These are phyloP conservation scores for Sylvicapra grimmia DNA, from an alignment of 2,113 vertebrate species.

Conservation along the genomic window DNA sequence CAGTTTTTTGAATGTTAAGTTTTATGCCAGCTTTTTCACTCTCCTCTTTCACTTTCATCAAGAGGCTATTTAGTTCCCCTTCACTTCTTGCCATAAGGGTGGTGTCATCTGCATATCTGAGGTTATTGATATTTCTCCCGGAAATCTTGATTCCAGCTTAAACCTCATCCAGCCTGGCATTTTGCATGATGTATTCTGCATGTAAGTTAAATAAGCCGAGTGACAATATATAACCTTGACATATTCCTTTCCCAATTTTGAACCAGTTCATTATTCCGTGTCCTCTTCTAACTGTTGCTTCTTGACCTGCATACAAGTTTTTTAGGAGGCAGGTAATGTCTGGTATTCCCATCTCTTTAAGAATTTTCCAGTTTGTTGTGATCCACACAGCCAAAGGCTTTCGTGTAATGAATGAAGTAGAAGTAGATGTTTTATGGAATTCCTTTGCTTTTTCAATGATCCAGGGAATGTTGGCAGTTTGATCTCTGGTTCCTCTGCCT, in stretches of 20 bases:
- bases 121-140: background rate
- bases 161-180: background rate
- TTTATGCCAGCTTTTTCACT: background rate
- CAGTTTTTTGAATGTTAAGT: background rate
- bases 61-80: background rate
- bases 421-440: background rate
- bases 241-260: background rate
- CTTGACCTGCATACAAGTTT: background rate
- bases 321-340: background rate
- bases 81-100: background rate
- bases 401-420: background rate
- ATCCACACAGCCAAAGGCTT: background rate
- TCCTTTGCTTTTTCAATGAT: background rate
- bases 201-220: background rate
- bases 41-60: background rate
- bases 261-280: background rate
- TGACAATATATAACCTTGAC: background rate
- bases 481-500: background rate
- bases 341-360: background rate
- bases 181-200: background rate
- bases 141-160: background rate
- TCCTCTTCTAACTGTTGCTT: background rate
- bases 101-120: background rate
- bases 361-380: background rate
- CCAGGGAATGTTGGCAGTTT: background rate